Base-by-base conservation (phyloP, 2,113 vertebrate species). In the Thomomys bottae region DNA sequence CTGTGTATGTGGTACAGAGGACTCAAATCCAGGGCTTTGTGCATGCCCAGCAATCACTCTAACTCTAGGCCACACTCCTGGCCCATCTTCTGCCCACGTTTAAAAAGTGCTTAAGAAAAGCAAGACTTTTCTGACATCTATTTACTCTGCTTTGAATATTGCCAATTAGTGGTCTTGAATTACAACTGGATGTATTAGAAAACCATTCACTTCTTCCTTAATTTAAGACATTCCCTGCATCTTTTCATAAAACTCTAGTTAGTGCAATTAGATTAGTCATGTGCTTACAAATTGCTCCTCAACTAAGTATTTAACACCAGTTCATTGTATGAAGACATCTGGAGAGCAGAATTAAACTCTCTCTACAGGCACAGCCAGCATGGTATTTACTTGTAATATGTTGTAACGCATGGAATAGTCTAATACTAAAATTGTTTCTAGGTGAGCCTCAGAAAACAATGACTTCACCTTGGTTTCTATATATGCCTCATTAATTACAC, bases 191-290 rank as follows among this genome's bases (percentile, higher is more conserved):
- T 40, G 61, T 76, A 70, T 78, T 54, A 88, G 45, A 80, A 88
- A 80, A 67, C 45, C 38, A 76, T 70, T 82, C 30, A 78, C 30
- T 80, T 75, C 15, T 90, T 38, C 38, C 30, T 57, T 77, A 11
- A 0, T 42, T 83, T 67, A 57, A 28, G 49, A 78, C 42, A 66
- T 85, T 57, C 15, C 78, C 6, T 36, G 18, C 66, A 61, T 68
- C 57, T 92, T 79, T 61, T 73, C 9, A 59, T 71, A 79, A 90
- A 92, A 42, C 23, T 88, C 36, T 59, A 40, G 54, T 71, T 81
- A 79, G 15, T 59, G 8, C 12, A 87, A 9, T 92, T 28, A 80
- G 4, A 70, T 83, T 83, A 92, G 59, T 83, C 54, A 57, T 63
- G 17, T 63, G 24, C 36, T 90, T 84, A 75, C 34, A 83, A 75